Evolutionary conservation across 2,113 vertebrate species (phyloP).

Genomic region (Rhinolophus ferrumequinum): DNA sequence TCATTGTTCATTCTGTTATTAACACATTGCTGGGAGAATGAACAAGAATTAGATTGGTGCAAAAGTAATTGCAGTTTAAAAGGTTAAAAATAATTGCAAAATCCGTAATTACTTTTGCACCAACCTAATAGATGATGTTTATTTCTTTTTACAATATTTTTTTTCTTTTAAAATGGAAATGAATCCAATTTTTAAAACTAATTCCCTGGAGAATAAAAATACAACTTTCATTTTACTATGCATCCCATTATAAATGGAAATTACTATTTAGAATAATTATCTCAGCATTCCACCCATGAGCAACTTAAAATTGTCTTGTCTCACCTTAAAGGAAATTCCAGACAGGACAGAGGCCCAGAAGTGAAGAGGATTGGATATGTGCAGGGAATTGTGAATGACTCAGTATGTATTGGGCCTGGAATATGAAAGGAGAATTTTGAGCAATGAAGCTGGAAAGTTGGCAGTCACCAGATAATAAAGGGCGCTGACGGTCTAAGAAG

Average conservation of each 20-base stretch:
- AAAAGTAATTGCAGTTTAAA: too few species aligned
- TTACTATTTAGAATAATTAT: conserved; percentile 81
- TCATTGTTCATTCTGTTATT: background rate
- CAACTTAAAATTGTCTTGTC: conserved; percentile 80
- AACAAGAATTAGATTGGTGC: background rate
- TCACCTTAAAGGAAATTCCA: conserved; percentile 71
- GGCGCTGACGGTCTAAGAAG: fast-evolving
- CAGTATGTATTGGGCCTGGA: background rate
- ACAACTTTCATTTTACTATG: background rate
- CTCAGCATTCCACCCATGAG: conserved; percentile 78
- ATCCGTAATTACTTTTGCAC: too few species aligned
- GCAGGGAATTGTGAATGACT: background rate
- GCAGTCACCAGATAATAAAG: background rate
- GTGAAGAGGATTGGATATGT: background rate
- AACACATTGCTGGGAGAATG: background rate
- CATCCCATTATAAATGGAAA: conserved; percentile 72
- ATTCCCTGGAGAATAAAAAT: background rate
- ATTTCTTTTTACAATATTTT: conserved; percentile 4
- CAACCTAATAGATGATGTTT: background rate
- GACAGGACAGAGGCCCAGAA: background rate
- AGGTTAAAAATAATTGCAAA: too few species aligned
- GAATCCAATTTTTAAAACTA: conserved; percentile 18
- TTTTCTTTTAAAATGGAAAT: conserved; percentile 51
- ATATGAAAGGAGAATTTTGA: background rate
- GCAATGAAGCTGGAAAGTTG: background rate